Evolutionary conservation across 2,113 vertebrate species (phyloP), one percentile per base, ranked within the genome.

Genomic region (Romanogobio albipinnatus): DNA sequence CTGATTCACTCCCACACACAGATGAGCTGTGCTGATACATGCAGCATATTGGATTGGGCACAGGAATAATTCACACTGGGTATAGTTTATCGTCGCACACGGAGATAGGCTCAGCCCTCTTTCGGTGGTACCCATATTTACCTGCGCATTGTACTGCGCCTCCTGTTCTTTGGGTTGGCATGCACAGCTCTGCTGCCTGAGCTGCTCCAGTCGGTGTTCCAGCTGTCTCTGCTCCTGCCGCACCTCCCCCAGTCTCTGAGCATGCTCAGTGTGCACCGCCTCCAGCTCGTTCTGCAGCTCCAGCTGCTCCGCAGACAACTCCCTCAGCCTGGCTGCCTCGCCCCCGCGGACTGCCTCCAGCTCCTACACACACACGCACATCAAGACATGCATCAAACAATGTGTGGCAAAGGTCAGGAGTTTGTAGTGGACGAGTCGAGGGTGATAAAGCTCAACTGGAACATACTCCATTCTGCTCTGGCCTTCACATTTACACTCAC

Each of bases 231-330:
- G 98, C 82, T 99, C 98, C 92, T 97, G 94, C 89, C 96, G 96
- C 88, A 97, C 97, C 88, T 96, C 96, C 90, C 96, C 95, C 94
- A 99, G 97, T 91, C 95, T 96, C 87, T 96, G 95, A 83, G 96
- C 95, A 88, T 99, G 97, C 86, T 99, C 97, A 59, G 92, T 96
- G 92, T 99, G 97, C 91, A 98, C 94, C 59, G 94, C 96, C 91
- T 98, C 97, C 82, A 99, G 96, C 88, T 99, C 97, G 73, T 95
- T 95, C 89, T 98, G 97, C 33, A 99, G 95, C 91, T 96, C 97
- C 85, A 96, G 94, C 85, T 97, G 97, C 92, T 99, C 98, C 0
- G 89, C 93, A 82, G 96, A 97, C 87, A 99, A 92, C 87, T 98
- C 96, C 89, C 95, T 96, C 94, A 98, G 95, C 79, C 91, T 88